Base-by-base conservation (phyloP, 2,113 vertebrate genomes). In the Acanthisitta chloris region DNA sequence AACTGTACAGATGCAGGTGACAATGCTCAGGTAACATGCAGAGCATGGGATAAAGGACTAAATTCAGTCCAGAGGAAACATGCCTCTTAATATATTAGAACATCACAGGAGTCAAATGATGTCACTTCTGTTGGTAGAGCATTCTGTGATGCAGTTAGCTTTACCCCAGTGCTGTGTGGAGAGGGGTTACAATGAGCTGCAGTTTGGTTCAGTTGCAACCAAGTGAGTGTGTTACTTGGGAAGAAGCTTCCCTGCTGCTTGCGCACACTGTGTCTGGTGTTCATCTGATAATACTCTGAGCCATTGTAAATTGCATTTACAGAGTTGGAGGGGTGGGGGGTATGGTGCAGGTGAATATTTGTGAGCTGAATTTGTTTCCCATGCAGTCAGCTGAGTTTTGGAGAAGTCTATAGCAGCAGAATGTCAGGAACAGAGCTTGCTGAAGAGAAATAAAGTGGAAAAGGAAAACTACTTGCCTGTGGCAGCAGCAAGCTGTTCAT, bases 221-320 rank as follows among this genome's bases (percentile, higher is more conserved):
- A 12, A 11, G 82, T 31, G 28, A 69, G 18, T 24, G 7, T 3
- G 3, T 20, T 82, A 11, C 48, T 78, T 86, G 55, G 48, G 78
- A 69, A 62, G 18, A 62, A 12, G 19, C 3, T 51, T 69, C 14
- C n/a, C n/a, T 58, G 26, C 36, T 79, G 42, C 59, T 40, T 43
- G 5, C 38, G 14, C 4, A 2, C 0, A 0, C 51, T 65, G 4
- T 34, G 58, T 64, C 31, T 21, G 20, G 8, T 43, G 19, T 43
- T 74, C 8, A 20, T 54, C 57, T 59, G 25, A 28, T 19, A 58
- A 20, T 43, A 48, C 5, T n/a, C 24, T 17, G 42, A 64, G 67
- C 8, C 62, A 46, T n/a, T n/a, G n/a, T n/a, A n/a, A n/a, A 51
- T 66, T 55, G 33, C 13, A 6, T 46, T 85, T 88, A 45, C 15